Conservation (phyloP, 2,797 vertebrate genomes). For the Cossypha dichroa region DNA sequence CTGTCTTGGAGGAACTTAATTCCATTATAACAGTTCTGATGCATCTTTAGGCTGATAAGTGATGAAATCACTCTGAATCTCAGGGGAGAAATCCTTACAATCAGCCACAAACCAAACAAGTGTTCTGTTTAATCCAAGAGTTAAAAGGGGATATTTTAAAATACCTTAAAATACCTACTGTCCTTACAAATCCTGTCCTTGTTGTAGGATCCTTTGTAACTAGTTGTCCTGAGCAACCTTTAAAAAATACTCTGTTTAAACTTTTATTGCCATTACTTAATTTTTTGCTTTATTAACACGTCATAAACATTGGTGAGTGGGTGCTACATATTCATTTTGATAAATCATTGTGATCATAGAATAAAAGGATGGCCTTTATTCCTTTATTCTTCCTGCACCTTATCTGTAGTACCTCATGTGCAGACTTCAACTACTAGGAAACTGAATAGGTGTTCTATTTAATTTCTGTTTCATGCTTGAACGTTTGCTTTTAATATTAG, state of each 20-base stretch:
- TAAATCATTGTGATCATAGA: background rate
- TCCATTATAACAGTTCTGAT: background rate
- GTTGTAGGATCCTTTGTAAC: background rate
- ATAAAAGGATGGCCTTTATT: background rate
- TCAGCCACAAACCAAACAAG: background rate
- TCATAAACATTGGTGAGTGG: fast-evolving
- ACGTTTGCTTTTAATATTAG: background rate
- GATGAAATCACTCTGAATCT: background rate
- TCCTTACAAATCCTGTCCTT: background rate
- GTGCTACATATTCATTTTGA: background rate
- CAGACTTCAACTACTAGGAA: background rate
- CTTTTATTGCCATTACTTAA: background rate
- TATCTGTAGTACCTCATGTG: background rate
- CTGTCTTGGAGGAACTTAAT: background rate
- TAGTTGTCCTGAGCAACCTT: background rate
- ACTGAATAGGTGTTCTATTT: background rate
- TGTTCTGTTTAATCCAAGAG: background rate
- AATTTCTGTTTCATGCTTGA: background rate
- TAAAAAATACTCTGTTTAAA: background rate
- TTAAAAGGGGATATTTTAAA: background rate
- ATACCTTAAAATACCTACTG: background rate
- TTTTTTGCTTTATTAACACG: background rate
- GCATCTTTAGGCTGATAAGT: background rate
- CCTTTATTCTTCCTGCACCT: background rate
- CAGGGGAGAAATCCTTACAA: background rate